phyloP scores from a whole-genome alignment of 2,113 vertebrate genomes.

The Craseonycteris thonglongyai region DNA sequence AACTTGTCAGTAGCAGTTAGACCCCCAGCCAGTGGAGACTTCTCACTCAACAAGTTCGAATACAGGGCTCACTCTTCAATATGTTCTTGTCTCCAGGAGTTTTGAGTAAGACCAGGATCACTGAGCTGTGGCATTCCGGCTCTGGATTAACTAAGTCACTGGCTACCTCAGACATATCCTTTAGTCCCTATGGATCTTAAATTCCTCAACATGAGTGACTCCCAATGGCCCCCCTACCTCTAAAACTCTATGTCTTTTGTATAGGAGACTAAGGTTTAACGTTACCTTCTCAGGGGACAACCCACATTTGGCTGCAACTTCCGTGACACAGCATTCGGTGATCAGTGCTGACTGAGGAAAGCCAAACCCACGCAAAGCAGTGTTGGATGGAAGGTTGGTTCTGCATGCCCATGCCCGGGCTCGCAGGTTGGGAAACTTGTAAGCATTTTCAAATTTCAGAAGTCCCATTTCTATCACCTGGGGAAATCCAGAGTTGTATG shows the following conservation, averaged over 20 bases:
- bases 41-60: background rate
- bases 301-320: conserved; percentile 81
- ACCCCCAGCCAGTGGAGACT: background rate
- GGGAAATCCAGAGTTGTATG: background rate
- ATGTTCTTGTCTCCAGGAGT: background rate
- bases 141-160: background rate
- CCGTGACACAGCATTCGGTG: conserved; percentile 81
- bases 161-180: background rate
- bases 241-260: background rate
- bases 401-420: conserved; percentile 77
- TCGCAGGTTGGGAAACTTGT: conserved; percentile 85
- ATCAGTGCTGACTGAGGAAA: conserved; percentile 83
- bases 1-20: background rate
- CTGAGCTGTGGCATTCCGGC: background rate
- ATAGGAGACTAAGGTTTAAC: background rate
- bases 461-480: conserved; percentile 72
- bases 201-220: background rate
- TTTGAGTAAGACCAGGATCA: background rate
- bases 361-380: conserved; percentile 85
- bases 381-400: conserved; percentile 90
- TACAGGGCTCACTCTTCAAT: background rate
- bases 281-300: conserved; percentile 69
- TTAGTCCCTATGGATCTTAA: background rate
- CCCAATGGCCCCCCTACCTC: background rate
- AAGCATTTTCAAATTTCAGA: conserved; percentile 84